These are phyloP conservation scores for Caenorhabditis inopinata DNA, from an alignment of 1,140 invertebrate genomes.

Conservation along the genomic window DNA sequence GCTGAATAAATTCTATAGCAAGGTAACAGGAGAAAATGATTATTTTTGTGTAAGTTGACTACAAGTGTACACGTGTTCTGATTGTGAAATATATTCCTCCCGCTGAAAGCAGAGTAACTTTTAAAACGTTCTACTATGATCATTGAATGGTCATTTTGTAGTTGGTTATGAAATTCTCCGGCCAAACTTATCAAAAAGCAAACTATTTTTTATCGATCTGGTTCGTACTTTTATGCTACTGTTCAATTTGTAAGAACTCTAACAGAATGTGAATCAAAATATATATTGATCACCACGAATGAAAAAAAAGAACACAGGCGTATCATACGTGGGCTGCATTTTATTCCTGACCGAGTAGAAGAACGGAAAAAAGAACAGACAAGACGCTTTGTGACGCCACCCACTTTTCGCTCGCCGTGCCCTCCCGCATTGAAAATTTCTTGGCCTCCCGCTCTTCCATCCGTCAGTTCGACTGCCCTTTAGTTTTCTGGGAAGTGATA, in stretches of 20 bases:
- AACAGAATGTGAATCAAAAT: background rate
- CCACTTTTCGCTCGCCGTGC: constrained; percentile 32
- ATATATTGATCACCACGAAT: background rate
- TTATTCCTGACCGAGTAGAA: background rate
- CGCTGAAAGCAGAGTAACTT: too few species aligned
- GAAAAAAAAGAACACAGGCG: background rate
- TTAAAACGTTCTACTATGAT: too few species aligned
- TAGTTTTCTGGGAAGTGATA: background rate
- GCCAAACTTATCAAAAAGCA: too few species aligned
- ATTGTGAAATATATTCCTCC: too few species aligned
- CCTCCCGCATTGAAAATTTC: constrained; percentile 12
- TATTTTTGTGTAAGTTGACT: background rate
- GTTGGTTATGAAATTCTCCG: too few species aligned
- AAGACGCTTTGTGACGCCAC: background rate
- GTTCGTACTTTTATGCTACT: too few species aligned
- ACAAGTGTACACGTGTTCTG: too few species aligned
- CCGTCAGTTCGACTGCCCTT: background rate
- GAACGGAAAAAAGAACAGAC: background rate
- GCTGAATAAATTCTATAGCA: constrained; percentile 42
- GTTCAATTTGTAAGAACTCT: too few species aligned
- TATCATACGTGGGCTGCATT: background rate
- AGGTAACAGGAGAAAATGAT: constrained; percentile 23
- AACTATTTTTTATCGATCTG: too few species aligned
- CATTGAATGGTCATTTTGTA: too few species aligned
- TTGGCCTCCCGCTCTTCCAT: constrained; percentile 15